Conservation (phyloP, 2,113 vertebrate species). For the Oostethus manadensis region DNA sequence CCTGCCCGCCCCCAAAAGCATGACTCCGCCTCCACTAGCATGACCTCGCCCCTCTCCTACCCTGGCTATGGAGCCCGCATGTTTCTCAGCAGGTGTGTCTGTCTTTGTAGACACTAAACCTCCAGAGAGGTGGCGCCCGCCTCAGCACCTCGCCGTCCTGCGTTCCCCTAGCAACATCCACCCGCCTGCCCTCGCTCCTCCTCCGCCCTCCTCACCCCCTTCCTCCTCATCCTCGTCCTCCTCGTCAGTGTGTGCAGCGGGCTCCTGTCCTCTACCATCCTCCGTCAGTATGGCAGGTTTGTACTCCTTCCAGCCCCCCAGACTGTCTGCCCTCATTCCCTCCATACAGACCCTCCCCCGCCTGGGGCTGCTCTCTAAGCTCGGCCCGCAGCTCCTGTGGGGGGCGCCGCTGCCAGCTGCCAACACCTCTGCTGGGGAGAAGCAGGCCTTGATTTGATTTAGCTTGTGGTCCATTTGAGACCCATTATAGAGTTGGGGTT, state of each 20-base stretch:
- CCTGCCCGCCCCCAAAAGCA: background rate
- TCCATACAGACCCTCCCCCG: constrained; percentile 64
- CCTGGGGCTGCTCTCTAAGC: constrained; percentile 59
- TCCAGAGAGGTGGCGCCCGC: constrained; percentile 80
- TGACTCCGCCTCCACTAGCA: background rate
- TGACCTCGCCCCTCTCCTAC: background rate
- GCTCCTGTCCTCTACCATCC: constrained; percentile 69
- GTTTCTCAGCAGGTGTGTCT: constrained; percentile 46
- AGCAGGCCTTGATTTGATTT: constrained; percentile 50
- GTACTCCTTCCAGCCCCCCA: constrained; percentile 70
- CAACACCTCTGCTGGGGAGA: constrained; percentile 47
- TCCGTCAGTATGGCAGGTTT: constrained; percentile 81
- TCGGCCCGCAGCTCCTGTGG: constrained; percentile 67
- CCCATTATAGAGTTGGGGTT: no score
- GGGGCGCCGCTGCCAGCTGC: constrained; percentile 44
- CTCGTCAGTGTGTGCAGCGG: constrained; percentile 54
- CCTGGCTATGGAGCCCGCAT: constrained; percentile 26
- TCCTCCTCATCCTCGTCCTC: constrained; percentile 67
- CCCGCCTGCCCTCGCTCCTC: constrained; percentile 49
- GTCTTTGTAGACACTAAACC: constrained; percentile 74
- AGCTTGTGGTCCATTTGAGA: no score
- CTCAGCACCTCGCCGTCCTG: constrained; percentile 74
- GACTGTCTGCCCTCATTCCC: constrained; percentile 64
- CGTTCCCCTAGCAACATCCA: constrained; percentile 71
- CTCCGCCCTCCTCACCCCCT: constrained; percentile 42